Conservation (phyloP, 2,888 invertebrate genomes). For the Lordiphosa fenestrarum region DNA sequence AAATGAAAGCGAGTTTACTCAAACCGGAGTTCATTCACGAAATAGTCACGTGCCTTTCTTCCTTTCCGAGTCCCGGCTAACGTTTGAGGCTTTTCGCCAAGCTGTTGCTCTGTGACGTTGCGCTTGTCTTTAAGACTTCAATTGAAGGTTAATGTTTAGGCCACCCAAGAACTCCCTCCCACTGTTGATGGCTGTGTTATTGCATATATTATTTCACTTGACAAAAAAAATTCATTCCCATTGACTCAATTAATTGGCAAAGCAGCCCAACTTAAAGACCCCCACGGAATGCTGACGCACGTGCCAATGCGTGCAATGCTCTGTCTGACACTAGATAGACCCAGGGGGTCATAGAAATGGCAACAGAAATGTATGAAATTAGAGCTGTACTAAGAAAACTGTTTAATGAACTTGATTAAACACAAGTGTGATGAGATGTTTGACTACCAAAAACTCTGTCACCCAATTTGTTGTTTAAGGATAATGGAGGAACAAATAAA, state of each 20-base stretch:
- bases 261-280: conserved; percentile 1
- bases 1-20: conserved; percentile 13
- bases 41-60: conserved; percentile 35
- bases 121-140: conserved; percentile 7
- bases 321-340: conserved; percentile 7
- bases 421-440: too few relatives aligned
- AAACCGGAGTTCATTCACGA: conserved; percentile 46
- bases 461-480: too few relatives aligned
- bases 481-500: too few relatives aligned
- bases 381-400: not conserved
- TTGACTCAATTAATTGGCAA: conserved; percentile 42
- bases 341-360: conserved; percentile 5
- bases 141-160: conserved; percentile 18
- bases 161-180: conserved; percentile 3
- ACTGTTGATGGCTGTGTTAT: conserved; percentile 9
- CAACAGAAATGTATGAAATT: conserved; percentile 7
- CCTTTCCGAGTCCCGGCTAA: conserved; percentile 21
- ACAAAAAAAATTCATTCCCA: conserved; percentile 34
- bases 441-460: too few relatives aligned
- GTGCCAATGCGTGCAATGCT: conserved; percentile 42
- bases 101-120: conserved; percentile 31
- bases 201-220: conserved; percentile 8
- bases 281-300: conserved; percentile 33
- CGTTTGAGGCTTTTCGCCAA: conserved; percentile 11
- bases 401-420: not conserved